Percentiles rank a stretch among this genome's conserved stretches.
Evolutionary conservation across 2,113 vertebrate genomes (phyloP).

Genomic region (Martes martes): DNA sequence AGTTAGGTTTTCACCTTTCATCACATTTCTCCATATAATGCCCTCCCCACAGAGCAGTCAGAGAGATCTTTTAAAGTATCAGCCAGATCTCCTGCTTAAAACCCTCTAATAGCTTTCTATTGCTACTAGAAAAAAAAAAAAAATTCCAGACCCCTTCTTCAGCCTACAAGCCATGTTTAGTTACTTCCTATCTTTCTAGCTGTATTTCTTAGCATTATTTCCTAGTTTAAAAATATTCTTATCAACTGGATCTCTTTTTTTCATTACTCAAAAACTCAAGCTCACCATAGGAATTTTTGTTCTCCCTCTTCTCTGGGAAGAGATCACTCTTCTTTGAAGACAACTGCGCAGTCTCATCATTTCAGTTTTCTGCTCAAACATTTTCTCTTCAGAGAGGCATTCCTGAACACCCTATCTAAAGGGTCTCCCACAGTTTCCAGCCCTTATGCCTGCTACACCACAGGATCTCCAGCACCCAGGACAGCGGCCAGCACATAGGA

Average conservation of each 20-base stretch:
- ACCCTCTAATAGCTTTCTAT: background rate
- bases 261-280: background rate
- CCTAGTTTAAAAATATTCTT: background rate
- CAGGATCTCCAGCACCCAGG: background rate
- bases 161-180: background rate
- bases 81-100: background rate
- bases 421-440: background rate
- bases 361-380: background rate
- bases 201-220: background rate
- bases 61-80: slow-evolving; percentile 16
- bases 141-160: background rate
- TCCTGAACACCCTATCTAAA: background rate
- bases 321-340: background rate
- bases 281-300: background rate
- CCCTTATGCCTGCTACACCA: accelerated
- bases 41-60: background rate
- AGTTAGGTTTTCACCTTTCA: slow-evolving; percentile 36
- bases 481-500: background rate
- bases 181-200: background rate
- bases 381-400: background rate
- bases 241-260: background rate
- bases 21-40: background rate
- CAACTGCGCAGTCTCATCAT: background rate
- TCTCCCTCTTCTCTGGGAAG: background rate
- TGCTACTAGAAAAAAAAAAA: background rate